phyloP scores from a whole-genome alignment of 2,888 invertebrate genomes.

The Melanotus villosus region DNA sequence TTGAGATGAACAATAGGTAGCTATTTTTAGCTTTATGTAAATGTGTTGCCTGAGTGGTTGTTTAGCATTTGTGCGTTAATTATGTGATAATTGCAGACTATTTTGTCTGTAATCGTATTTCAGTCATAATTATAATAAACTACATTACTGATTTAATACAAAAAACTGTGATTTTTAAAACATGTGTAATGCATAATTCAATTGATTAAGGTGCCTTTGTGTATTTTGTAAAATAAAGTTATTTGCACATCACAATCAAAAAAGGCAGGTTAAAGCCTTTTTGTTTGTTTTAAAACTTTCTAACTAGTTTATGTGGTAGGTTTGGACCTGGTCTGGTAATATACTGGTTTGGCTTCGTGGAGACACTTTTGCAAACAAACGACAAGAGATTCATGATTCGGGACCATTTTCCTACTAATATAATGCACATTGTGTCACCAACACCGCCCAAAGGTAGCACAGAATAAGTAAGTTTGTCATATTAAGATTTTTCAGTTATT shows the following conservation, averaged over 20 bases:
- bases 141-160: too few relatives aligned
- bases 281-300: too few relatives aligned
- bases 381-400: slow-evolving; percentile 73
- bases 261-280: background rate
- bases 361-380: slow-evolving; percentile 69
- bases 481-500: background rate
- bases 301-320: slow-evolving; percentile 65
- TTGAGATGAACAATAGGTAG: slow-evolving; percentile 15
- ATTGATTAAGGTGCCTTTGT: background rate
- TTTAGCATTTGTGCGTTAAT: slow-evolving; percentile 22
- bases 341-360: slow-evolving; percentile 94
- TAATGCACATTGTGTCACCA: slow-evolving; percentile 50
- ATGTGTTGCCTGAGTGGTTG: slow-evolving; percentile 14
- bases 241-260: background rate
- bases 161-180: background rate
- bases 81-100: slow-evolving; percentile 23
- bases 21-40: slow-evolving; percentile 34
- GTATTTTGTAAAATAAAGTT: too few relatives aligned
- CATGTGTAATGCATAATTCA: background rate
- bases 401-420: slow-evolving; percentile 77
- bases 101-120: background rate
- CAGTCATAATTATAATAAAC: background rate
- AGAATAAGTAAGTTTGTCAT: slow-evolving; percentile 16
- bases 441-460: background rate
- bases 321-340: slow-evolving; percentile 96